phyloP scores from a whole-genome alignment of 2,113 vertebrate genomes.

The Agelaius phoeniceus region DNA sequence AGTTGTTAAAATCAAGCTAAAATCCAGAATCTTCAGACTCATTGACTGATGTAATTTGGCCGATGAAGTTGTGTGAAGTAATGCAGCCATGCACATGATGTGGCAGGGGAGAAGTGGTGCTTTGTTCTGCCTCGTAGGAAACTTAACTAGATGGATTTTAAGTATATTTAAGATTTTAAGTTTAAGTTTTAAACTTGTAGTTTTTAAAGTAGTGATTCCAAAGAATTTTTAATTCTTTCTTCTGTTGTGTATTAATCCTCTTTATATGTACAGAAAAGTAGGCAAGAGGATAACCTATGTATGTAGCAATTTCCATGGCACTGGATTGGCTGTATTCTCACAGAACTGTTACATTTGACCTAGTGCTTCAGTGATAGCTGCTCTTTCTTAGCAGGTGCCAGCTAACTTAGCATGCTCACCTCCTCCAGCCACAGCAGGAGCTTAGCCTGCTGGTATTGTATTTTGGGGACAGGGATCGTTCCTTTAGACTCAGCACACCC shows the following conservation, averaged over 20 bases:
- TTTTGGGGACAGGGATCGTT: not conserved
- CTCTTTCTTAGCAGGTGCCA: not conserved
- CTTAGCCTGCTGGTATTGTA: rapidly evolving
- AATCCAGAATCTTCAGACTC: not conserved
- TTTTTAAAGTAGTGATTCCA: not conserved
- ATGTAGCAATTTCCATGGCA: not conserved
- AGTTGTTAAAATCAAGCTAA: not conserved
- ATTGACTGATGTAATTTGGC: not conserved
- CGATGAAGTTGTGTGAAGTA: not conserved
- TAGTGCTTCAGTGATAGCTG: not conserved
- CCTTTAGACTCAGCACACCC: not conserved
- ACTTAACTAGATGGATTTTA: not conserved
- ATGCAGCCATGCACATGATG: not conserved
- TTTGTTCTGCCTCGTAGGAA: not conserved
- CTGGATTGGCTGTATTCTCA: not conserved
- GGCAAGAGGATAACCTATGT: not conserved
- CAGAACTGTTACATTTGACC: not conserved
- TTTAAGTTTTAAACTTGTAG: not conserved
- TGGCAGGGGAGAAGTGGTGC: not conserved
- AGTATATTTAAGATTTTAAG: not conserved
- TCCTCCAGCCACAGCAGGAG: not conserved
- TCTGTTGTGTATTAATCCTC: not conserved
- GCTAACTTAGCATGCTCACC: rapidly evolving
- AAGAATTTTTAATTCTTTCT: not conserved
- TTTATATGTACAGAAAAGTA: not conserved